Evolutionary conservation across 2,797 vertebrate genomes (phyloP).

Genomic region (Poeciliopsis paucimaculata): DNA sequence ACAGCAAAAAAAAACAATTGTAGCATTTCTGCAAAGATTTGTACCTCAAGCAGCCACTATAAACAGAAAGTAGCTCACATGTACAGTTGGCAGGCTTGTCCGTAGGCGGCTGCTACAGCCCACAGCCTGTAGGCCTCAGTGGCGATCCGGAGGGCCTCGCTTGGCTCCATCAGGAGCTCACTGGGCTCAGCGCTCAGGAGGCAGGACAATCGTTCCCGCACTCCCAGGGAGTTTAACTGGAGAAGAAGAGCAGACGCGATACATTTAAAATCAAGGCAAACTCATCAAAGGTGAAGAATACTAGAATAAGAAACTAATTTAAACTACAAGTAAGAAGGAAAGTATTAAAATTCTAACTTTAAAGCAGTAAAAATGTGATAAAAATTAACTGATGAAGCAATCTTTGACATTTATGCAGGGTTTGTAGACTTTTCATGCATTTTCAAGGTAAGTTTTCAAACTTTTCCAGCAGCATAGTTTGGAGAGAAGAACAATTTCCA

Average conservation of each 20-base stretch:
- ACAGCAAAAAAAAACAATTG: not conserved
- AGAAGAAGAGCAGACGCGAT: not conserved
- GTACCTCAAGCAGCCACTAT: no score
- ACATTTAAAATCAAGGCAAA: not conserved
- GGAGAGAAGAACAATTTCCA: no score
- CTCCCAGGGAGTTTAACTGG: conserved; percentile 87
- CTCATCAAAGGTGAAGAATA: not conserved
- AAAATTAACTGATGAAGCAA: not conserved
- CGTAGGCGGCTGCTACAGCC: conserved; percentile 89
- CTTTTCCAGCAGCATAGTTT: no score
- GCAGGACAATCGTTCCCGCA: conserved; percentile 84
- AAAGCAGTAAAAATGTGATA: not conserved
- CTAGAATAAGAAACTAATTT: not conserved
- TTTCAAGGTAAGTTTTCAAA: no score
- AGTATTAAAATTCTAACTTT: not conserved
- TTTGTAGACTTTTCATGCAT: no score
- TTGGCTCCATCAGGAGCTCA: conserved; percentile 84
- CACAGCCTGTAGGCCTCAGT: conserved; percentile 90
- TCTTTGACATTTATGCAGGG: not conserved
- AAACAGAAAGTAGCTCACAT: conserved; percentile 72
- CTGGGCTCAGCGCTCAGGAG: conserved; percentile 86
- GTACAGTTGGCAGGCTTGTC: conserved; percentile 90
- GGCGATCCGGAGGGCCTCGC: conserved; percentile 84
- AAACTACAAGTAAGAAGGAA: not conserved
- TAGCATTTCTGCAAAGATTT: not conserved